Evolutionary conservation across 1,140 invertebrate genomes (phyloP), one percentile per base, ranked within the genome.

Genomic region (Pseudomyrmex sp.): DNA sequence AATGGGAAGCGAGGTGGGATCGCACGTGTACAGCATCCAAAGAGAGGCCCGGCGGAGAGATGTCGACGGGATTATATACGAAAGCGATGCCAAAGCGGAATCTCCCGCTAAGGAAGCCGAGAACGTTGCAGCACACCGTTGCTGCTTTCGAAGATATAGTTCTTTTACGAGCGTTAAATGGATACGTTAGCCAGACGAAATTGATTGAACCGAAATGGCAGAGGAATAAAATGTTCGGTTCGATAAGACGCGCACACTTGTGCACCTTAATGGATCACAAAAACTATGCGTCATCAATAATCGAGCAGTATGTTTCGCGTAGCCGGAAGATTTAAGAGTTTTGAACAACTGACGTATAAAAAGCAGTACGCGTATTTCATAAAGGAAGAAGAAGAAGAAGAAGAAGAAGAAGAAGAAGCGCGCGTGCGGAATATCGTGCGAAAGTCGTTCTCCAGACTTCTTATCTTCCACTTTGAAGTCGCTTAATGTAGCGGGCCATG

Each of bases 1-100:
- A 80, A 80, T 80, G 76, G 76, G 76, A 80, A 50, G 69, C 59
- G 79, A 73, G 79, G 70, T 52, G 70, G 69, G 72, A 82, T 75
- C 70, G 70, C 61, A 75, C 79, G 79, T 82, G 79, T 56, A 35
- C 59, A 56, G 79, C 68, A 82, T 75, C 5, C n/a, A 48, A 54
- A 50, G 70, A 82, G 61, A 82, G 50, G 13, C 15, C 35, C n/a
- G 50, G 26, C 12, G 52, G 35, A 35, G 35, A 35, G 35, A 82
- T 75, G 59, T 82, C 59, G 70, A 35, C 56, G 56, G 59, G 70
- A 82, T 82, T 75, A 82, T 56, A 48, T 62, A 63, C 69, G 69
- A 63, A 82, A 82, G 48, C 70, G 20, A 63, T 82, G 69, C 68
- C 70, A 75, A 72, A 82, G 72, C 62, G 61, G 46, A 70, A 82